These are phyloP conservation scores for Steromphala cineraria DNA, from an alignment of 2,888 invertebrate genomes.

Conservation along the genomic window DNA sequence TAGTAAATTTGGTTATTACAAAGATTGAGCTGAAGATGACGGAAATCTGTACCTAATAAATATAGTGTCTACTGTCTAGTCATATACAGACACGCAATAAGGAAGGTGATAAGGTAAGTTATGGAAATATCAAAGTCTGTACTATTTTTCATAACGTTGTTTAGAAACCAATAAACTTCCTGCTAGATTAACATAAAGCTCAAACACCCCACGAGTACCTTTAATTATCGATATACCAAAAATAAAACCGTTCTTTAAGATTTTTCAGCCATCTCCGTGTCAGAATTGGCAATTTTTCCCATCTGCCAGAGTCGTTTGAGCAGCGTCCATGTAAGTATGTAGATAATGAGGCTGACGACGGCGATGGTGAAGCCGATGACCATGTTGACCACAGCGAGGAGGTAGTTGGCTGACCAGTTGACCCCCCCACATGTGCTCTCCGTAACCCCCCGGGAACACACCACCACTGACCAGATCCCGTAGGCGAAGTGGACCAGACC, in stretches of 20 bases:
- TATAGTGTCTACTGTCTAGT: too few relatives aligned
- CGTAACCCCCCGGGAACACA: not conserved
- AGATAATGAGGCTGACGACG: not conserved
- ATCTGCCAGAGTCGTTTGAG: not conserved
- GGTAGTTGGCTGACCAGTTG: not conserved
- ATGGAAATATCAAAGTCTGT: too few relatives aligned
- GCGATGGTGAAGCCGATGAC: not conserved
- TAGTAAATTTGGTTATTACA: too few relatives aligned
- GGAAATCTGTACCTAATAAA: too few relatives aligned
- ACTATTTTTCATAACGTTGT: too few relatives aligned
- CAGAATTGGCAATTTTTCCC: not conserved
- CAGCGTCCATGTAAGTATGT: not conserved
- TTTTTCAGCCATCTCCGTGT: not conserved
- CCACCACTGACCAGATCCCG: not conserved
- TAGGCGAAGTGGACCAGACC: not conserved
- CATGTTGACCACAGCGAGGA: not conserved
- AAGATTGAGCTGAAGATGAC: too few relatives aligned
- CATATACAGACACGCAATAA: too few relatives aligned
- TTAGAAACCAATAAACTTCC: too few relatives aligned
- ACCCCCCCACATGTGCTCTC: not conserved
- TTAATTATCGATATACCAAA: too few relatives aligned
- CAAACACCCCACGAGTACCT: too few relatives aligned
- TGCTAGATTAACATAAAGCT: too few relatives aligned
- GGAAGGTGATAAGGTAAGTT: too few relatives aligned
- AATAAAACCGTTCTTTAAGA: not conserved